Conservation (phyloP, 2,113 vertebrate species). For the Zapus hudsonius region DNA sequence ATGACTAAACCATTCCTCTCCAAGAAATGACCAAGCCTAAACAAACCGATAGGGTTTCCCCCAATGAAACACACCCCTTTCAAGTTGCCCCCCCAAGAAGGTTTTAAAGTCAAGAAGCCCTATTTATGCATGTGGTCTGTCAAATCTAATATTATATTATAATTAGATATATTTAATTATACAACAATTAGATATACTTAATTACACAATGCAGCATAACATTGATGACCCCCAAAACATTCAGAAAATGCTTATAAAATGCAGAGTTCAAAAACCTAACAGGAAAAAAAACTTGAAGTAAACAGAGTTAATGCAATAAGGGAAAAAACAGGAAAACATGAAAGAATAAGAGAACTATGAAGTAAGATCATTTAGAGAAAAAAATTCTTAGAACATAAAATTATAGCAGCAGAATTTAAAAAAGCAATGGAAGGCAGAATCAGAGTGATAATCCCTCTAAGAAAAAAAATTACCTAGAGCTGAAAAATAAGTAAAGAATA, state of each 20-base stretch:
- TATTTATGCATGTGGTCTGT: no score
- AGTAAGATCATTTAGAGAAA: not conserved
- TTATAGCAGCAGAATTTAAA: not conserved
- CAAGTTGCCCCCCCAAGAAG: not conserved
- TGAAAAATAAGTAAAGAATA: not conserved
- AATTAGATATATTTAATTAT: no score
- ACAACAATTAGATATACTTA: no score
- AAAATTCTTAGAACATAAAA: constrained; percentile 10
- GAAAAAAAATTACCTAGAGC: not conserved
- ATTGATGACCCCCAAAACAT: not conserved
- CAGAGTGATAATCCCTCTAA: not conserved
- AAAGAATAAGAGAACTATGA: not conserved
- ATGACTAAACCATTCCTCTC: not conserved
- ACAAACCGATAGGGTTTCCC: not conserved
- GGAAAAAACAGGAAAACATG: not conserved
- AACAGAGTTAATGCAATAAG: not conserved
- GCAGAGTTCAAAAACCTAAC: not conserved
- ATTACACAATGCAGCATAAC: not conserved
- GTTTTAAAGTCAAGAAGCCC: not conserved
- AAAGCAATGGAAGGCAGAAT: no score
- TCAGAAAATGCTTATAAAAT: not conserved
- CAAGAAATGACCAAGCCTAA: not conserved
- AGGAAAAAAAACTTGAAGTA: not conserved
- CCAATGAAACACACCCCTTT: not conserved
- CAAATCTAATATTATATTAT: no score